Evolutionary conservation across 1,140 invertebrate genomes (phyloP), one percentile per base, ranked within the genome.

Genomic region (Tetramorium simillimum): DNA sequence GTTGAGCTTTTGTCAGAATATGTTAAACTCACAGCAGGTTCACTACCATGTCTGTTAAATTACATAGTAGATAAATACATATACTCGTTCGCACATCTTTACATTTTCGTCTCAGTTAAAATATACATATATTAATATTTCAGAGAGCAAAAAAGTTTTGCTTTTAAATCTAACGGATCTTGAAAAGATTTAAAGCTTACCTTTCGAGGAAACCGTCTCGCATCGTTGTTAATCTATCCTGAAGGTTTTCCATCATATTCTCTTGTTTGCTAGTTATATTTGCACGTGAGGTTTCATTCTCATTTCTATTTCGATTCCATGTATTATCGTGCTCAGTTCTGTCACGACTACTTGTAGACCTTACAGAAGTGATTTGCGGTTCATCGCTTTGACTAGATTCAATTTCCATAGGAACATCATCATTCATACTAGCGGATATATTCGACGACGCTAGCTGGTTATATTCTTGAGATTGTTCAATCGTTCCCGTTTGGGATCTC

Each of bases 11-110:
- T 95, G 75, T 95, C 95, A 18, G 95, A 95, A 89, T 95, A 96
- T 60, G 94, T 95, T 81, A 96, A 93, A 92, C 94, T 96, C 3
- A 97, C 96, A 67, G 96, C 95, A 76, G 96, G 96, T 90, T 96
- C 96, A 77, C 94, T 95, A 51, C 96, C 95, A 92, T 96, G 95
- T 91, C 96, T 96, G 12, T 37, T 65, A 62, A 89, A 78, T 53
- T 14, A 81, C 3, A 40, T 70, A 28, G 62, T 77, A 81, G 6
- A 65, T 51, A 62, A 28, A 28, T 73, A 75, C n/a, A 49, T 69
- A 33, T 33, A 33, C 33, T 24, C 37, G 37, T 43, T 53, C 3
- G 43, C 28, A 33, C 12, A 12, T 28, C n/a, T 65, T 67, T 5
- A 78, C 2, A 6, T 40, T 86, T 24, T 62, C 3, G 18, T 6